Base-by-base conservation (phyloP, 2,888 invertebrate genomes). In the Dorcus parallelipipedus region DNA sequence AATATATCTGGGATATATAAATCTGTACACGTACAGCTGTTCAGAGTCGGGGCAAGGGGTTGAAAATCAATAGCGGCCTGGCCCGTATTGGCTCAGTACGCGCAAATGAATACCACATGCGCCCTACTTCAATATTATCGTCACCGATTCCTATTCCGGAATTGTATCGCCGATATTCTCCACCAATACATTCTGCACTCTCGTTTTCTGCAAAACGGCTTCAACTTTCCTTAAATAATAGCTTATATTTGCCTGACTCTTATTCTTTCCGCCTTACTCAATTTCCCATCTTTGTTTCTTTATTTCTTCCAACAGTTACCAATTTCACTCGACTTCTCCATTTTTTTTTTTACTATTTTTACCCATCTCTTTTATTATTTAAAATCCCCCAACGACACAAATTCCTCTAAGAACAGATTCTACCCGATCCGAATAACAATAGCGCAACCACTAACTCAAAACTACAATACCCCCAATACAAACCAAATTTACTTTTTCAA, bases 21-120 rank as follows among this genome's bases (percentile, higher is more conserved):
- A 68, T 68, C 66, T 66, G 66, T 67, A 67, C 65, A 64, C 63
- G 67, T 67, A 64, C 63, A 64, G 64, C 65, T 62, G 63, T 68
- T 65, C 63, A 53, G 33, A 51, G 65, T 59, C 41, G 64, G 67
- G 63, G 67, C 62, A 67, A 64, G 66, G 70, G 65, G 64, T 61
- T 69, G 65, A 69, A 71, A 71, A 71, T 71, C 71, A 70, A 71
- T 71, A 71, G 67, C 64, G 65, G 67, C 67, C 67, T 65, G 58
- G 63, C 64, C 60, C 64, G 66, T 67, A 67, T 66, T 69, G 69
- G 70, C 70, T 70, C 68, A 66, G 69, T 70, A 70, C 71, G 71
- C 71, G 71, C 70, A 71, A 71, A 71, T 71, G 71, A 71, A 70
- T 71, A 71, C 71, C 71, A 71, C 71, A 71, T 71, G 71, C 71